phyloP scores from a whole-genome alignment of 2,113 vertebrate species.

The Pachyramphus minor region DNA sequence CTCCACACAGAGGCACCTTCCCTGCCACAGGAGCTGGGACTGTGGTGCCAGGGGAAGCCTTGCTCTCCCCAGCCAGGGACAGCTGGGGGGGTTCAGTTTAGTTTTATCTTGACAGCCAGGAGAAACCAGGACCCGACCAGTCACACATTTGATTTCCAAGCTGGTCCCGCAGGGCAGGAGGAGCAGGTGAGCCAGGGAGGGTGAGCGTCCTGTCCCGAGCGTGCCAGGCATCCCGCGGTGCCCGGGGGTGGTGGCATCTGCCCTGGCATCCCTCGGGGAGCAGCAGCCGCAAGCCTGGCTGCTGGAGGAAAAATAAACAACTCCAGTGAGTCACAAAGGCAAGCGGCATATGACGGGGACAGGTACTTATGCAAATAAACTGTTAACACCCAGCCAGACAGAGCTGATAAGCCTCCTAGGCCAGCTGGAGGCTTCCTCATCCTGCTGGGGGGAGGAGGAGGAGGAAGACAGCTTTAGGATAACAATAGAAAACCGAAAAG shows the following conservation, averaged over 20 bases:
- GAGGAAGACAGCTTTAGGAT: neutral
- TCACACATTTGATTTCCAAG: neutral
- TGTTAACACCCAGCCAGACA: conserved; percentile 63
- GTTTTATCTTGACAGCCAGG: neutral
- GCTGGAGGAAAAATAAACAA: conserved; percentile 27
- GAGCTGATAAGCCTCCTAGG: conserved; percentile 64
- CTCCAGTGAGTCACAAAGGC: conserved; percentile 46
- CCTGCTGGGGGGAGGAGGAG: conserved; percentile 27
- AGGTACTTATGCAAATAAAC: conserved; percentile 65
- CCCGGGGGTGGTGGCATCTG: conserved; percentile 32
- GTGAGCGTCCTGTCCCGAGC: neutral
- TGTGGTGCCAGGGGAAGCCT: neutral
- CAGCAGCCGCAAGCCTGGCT: neutral
- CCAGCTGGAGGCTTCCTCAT: conserved; percentile 58
- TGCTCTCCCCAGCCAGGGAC: neutral
- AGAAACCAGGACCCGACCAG: neutral
- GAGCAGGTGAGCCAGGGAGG: neutral
- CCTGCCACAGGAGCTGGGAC: neutral
- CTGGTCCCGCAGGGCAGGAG: neutral
- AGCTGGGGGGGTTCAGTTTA: neutral
- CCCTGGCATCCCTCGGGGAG: neutral
- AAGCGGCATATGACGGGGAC: conserved; percentile 35
- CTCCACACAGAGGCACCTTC: neutral
- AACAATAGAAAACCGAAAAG: conserved; percentile 13
- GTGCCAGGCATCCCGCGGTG: neutral